Evolutionary conservation across 2,797 vertebrate genomes (phyloP).

Genomic region (Oreonectes daqikongensis): DNA sequence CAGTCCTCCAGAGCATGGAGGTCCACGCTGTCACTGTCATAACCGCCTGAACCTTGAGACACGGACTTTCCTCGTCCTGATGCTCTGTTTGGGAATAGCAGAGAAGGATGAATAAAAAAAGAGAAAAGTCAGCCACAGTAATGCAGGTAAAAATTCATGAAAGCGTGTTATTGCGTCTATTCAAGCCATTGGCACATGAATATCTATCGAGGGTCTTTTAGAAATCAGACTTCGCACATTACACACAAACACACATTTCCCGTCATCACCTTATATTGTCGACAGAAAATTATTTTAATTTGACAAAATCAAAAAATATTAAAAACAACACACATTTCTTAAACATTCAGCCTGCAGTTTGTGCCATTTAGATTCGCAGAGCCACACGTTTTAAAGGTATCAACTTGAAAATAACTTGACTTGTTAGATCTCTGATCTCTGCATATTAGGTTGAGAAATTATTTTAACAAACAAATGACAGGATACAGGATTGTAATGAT

Average conservation of each 20-base stretch:
- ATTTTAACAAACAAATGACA: not conserved
- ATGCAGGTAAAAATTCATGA: not conserved
- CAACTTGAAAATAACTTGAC: not conserved
- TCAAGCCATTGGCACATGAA: too few relatives aligned
- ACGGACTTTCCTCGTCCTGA: constrained; percentile 87
- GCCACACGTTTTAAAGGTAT: not conserved
- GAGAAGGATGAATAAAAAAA: not conserved
- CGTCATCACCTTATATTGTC: not conserved
- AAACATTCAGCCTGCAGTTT: not conserved
- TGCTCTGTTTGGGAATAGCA: constrained; percentile 72
- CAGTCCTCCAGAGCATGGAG: constrained; percentile 86
- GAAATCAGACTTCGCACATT: not conserved
- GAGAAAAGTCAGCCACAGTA: not conserved
- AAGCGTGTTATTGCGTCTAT: too few relatives aligned
- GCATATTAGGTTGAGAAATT: not conserved
- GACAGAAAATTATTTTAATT: not conserved
- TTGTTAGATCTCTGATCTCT: not conserved
- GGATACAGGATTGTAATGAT: not conserved
- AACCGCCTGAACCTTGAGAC: constrained; percentile 92
- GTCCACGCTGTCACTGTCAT: constrained; percentile 94
- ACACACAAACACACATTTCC: too few relatives aligned
- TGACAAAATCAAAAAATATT: not conserved
- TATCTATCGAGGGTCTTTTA: constrained; percentile 11
- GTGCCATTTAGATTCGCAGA: not conserved
- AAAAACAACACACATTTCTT: not conserved